Base-by-base conservation (phyloP, 2,888 invertebrate genomes). In the Pyrocoelia pectoralis region DNA sequence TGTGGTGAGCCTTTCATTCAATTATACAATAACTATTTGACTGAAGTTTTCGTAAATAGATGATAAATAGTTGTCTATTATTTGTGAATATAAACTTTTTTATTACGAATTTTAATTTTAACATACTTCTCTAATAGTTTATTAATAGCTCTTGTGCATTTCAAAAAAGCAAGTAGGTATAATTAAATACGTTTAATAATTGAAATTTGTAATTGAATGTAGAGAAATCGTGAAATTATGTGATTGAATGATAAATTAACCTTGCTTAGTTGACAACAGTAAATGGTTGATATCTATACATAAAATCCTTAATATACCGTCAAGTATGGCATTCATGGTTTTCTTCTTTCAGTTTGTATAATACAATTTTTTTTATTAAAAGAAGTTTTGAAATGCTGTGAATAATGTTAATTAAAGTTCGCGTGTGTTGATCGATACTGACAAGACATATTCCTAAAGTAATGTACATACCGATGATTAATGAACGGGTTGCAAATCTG, bases 41-140 rank as follows among this genome's bases (percentile, higher is more conserved):
- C 64, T 59, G 62, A 71, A 75, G 75, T 77, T 78, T 79, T 77
- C 75, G 75, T 76, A 78, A 78, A 77, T 76, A 72, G 77, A 78
- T 78, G 80, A 80, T 79, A 76, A 77, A 80, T 80, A 70, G 73
- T 61, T 70, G 67, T 65, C 59, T 54, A 56, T 63, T 69, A 58
- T 71, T 5, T 68, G 68, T 68, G 58, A 68, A 67, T 68, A 52
- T 64, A 28, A 28, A 66, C 61, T 66, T 57, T 65, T 63, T 59
- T 58, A 57, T 59, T 17, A 4, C 18, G 24, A 62, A 60, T 55
- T 62, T 54, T 18, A 52, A 48, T 33, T 43, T 56, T 40, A 17
- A 51, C 19, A 51, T 57, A 24, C 14, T n/a, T n/a, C 9, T 33
- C 33, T n/a, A n/a, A 33, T 33, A 33, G 9, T 2, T n/a, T 33